Evolutionary conservation across 2,113 vertebrate species (phyloP), one percentile per base, ranked within the genome.

Genomic region (Sylvietta virens): DNA sequence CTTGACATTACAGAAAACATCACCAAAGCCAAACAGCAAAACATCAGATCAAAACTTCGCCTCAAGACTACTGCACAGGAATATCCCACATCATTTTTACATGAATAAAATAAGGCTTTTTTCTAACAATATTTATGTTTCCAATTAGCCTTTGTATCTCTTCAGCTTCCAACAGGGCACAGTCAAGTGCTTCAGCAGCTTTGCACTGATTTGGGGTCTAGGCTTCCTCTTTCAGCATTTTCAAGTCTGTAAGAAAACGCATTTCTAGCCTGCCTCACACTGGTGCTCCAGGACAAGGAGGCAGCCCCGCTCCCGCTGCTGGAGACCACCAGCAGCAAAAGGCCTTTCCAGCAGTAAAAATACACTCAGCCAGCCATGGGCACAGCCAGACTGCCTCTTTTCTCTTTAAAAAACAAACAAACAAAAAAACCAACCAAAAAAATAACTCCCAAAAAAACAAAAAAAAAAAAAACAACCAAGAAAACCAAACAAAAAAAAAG

Each of bases 271-370:
- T 4, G 28, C 37, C 40, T 65, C n/a, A 18, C 4, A 3, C 35
- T 16, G 27, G 13, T n/a, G 20, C 51, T 67, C 58, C 1, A 0
- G 67, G 27, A 57, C 2, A 20, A 61, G 74, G 24, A 4, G 3
- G 37, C 13, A 78, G 30, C 64, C 22, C 27, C 0, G 0, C 27
- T 83, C 17, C 66, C 8, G 35, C 26, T 11, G 23, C 69, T 18
- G 15, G 26, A 40, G 47, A 77, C 11, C 15, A 62, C 42, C 10
- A 31, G 27, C 22, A 62, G 26, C 26, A 15, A 61, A 37, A 31
- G 51, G 61, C 30, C 47, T 70, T 87, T 64, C 35, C 69, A 50
- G 35, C 33, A 69, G 18, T 6, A 27, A 72, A 73, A 86, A 76
- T 17, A 50, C 22, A 18, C 17, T 64, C 53, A 39, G 51, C 4